Evolutionary conservation across 2,113 vertebrate species (phyloP), one percentile per base, ranked within the genome.

Genomic region (Etia nguti): DNA sequence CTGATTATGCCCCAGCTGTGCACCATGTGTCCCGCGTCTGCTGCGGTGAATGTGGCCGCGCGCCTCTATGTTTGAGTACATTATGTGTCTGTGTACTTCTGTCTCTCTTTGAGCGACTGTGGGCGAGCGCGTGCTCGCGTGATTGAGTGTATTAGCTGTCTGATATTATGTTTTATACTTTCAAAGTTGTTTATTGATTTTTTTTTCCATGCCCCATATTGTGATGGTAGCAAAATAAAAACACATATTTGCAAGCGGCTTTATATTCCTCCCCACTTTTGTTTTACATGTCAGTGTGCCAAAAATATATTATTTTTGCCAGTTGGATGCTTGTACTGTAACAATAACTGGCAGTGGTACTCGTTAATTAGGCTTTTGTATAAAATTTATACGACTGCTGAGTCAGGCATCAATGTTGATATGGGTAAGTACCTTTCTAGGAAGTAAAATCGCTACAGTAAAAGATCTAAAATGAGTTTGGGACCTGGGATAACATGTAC

Each of bases 1-100:
- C 80, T 88, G 85, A 90, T 92, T 90, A 79, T 22, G 15, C 80
- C 22, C 83, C 90, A 93, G 92, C 93, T 92, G 91, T 34, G 77
- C 82, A 4, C 88, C 93, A 95, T 88, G 91, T 95, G 94, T 90
- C 82, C 83, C 6, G 12, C 60, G 7, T 86, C 81, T 48, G 41
- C 81, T 77, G 90, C 34, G 80, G 56, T 70, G 81, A 88, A 73
- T 65, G 81, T 11, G 80, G 50, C 84, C 4, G 26, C 48, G 82
- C 83, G 84, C 73, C 79, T 85, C 60, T 56, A 77, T 88, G 82
- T 81, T 85, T 22, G 55, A 82, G 75, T 41, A 10, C 87, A n/a
- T 88, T 62, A 38, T 70, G 59, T 57, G 57, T 79, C 81, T 65
- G 68, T 10, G 26, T 79, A 90, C 41, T 80, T n/a, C 77, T 54